Evolutionary conservation across 2,797 vertebrate genomes (phyloP), one percentile per base, ranked within the genome.

Genomic region (Acipenser ruthenus): DNA sequence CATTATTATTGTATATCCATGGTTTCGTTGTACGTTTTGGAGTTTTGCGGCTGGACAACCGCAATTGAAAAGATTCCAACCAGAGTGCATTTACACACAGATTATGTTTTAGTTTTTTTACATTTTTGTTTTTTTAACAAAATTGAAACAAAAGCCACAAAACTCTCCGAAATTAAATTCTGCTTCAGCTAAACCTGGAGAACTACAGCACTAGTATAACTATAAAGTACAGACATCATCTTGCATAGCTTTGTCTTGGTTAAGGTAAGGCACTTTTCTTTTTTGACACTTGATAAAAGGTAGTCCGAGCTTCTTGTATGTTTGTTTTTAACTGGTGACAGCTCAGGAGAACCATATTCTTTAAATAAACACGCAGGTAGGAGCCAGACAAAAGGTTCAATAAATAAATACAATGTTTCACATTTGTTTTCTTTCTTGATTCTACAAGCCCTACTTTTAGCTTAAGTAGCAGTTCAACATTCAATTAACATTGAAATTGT

Each of bases 241-340:
- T 99, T 99, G 95, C 95, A 98, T 99, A 98, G 95, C 95, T 94
- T 88, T 88, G 89, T 93, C 92, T 91, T 93, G 88, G 90, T 92
- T 93, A 87, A 84, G 89, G 90, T 94, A 99, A 98, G 96, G 96
- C 96, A 99, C 96, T 98, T 90, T 2, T 37, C 23, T 37, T 37
- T 65, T 84, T 84, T 82, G 86, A 78, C 77, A 81, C 88, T 88
- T 85, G 71, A 86, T 88, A 84, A 83, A 83, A 87, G 84, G 83
- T 83, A 81, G 23, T 91, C 86, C 86, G 83, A 84, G 89, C 87
- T 86, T 83, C 73, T 86, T 84, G n/a, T n/a, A n/a, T n/a, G 79
- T 84, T 84, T 80, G 15, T 18, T 81, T 89, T 82, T 77, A 86
- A 79, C 80, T 80, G 86, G 82, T 84, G 79, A 85, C 89, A 90